These are phyloP conservation scores for Lamproptera curius DNA, from an alignment of 2,888 invertebrate genomes.

Conservation along the genomic window DNA sequence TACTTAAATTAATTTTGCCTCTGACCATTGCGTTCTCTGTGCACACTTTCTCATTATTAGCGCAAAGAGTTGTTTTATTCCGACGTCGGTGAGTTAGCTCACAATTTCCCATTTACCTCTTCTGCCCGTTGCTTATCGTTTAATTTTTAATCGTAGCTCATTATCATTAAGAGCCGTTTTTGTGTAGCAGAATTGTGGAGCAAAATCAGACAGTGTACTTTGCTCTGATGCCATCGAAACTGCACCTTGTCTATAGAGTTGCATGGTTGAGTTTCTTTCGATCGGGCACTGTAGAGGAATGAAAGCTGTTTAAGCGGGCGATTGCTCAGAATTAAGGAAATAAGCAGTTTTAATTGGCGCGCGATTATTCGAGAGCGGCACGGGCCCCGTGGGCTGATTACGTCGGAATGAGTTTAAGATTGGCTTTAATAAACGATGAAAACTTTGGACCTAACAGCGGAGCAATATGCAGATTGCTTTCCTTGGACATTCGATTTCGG, in stretches of 20 bases:
- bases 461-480: neutral
- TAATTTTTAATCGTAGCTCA: conserved; percentile 35
- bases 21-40: conserved; percentile 36
- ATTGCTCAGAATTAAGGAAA: conserved; percentile 72
- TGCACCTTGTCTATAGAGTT: neutral
- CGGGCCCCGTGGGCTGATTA: conserved; percentile 8
- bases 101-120: conserved; percentile 72
- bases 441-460: neutral
- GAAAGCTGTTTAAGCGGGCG: conserved; percentile 53
- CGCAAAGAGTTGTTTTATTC: conserved; percentile 76
- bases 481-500: neutral
- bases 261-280: conserved; percentile 6
- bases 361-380: conserved; percentile 59
- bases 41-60: conserved; percentile 69
- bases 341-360: conserved; percentile 71
- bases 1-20: too few species aligned
- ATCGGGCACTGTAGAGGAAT: conserved; percentile 29
- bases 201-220: conserved; percentile 34
- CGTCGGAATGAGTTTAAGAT: conserved; percentile 34
- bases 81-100: conserved; percentile 64
- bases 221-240: conserved; percentile 21
- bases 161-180: conserved; percentile 31
- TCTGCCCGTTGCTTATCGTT: conserved; percentile 41
- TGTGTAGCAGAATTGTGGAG: conserved; percentile 25
- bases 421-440: conserved; percentile 24